Evolutionary conservation across 2,113 vertebrate genomes (phyloP).

Genomic region (Anoplopoma fimbria): DNA sequence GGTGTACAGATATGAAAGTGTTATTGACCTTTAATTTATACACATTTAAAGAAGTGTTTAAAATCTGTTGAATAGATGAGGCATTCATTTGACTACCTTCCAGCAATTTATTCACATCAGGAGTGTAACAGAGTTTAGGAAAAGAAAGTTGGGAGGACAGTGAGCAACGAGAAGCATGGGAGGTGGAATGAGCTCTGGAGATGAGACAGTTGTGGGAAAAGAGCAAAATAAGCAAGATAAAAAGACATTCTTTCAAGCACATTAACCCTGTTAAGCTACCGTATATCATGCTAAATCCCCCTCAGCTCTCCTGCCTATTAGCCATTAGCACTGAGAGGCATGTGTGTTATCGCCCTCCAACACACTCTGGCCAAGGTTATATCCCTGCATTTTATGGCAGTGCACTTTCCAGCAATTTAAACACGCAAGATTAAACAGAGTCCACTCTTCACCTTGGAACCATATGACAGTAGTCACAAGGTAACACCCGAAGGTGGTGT

Average conservation of each 20-base stretch:
- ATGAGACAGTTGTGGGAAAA: constrained; percentile 52
- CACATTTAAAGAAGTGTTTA: neutral
- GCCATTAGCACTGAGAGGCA: constrained; percentile 41
- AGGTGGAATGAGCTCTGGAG: constrained; percentile 6
- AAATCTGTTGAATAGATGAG: neutral
- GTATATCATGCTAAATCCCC: constrained; percentile 60
- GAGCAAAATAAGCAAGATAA: constrained; percentile 56
- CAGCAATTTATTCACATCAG: constrained; percentile 12
- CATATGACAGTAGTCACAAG: constrained; percentile 44
- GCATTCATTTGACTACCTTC: constrained; percentile 19
- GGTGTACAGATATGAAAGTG: neutral
- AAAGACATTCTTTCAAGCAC: constrained; percentile 58
- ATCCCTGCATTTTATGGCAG: constrained; percentile 39
- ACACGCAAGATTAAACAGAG: constrained; percentile 52
- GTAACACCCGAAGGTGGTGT: constrained; percentile 47
- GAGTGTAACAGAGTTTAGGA: constrained; percentile 23
- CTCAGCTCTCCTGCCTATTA: constrained; percentile 49
- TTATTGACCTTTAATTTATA: neutral
- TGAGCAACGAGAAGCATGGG: constrained; percentile 40
- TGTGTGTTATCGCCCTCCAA: constrained; percentile 62
- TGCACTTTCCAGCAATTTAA: constrained; percentile 44
- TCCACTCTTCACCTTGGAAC: constrained; percentile 45
- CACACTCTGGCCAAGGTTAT: constrained; percentile 66
- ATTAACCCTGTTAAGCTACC: constrained; percentile 60
- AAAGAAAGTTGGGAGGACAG: constrained; percentile 48